phyloP scores from a whole-genome alignment of 2,888 invertebrate species.

The Eudemis profundana region DNA sequence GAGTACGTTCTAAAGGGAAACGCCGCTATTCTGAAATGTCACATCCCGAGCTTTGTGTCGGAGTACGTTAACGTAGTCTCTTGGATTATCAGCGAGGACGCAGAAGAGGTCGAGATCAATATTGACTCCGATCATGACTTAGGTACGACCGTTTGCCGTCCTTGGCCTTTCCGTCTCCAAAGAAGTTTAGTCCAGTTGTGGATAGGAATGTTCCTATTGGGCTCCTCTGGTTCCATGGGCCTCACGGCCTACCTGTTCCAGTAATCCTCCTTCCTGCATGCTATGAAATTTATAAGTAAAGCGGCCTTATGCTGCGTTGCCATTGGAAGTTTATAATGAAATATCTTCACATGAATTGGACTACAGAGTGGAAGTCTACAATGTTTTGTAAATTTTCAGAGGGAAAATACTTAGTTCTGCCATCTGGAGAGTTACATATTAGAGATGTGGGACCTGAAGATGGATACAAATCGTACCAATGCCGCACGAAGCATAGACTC shows the following conservation, averaged over 20 bases:
- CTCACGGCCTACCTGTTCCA: slow-evolving; percentile 85
- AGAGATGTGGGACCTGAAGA: slow-evolving; percentile 97
- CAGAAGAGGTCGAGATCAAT: slow-evolving; percentile 79
- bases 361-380: slow-evolving; percentile 15
- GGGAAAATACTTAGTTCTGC: slow-evolving; percentile 97
- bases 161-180: slow-evolving; percentile 44
- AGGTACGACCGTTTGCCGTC: slow-evolving; percentile 59
- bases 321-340: slow-evolving; percentile 2
- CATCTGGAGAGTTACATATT: slow-evolving; percentile 97
- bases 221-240: slow-evolving; percentile 82
- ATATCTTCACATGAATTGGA: neutral
- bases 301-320: slow-evolving; percentile 72
- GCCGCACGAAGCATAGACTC: slow-evolving; percentile 96
- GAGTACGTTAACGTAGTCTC: slow-evolving; percentile 94
- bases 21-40: slow-evolving; percentile 96
- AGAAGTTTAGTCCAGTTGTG: slow-evolving; percentile 37
- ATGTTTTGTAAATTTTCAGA: slow-evolving; percentile 84
- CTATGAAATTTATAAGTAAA: slow-evolving; percentile 77
- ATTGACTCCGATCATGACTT: slow-evolving; percentile 69
- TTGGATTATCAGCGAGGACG: slow-evolving; percentile 93
- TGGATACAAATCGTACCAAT: slow-evolving; percentile 97
- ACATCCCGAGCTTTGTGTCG: slow-evolving; percentile 96
- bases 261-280: slow-evolving; percentile 85
- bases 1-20: slow-evolving; percentile 96
- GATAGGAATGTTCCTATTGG: slow-evolving; percentile 61